Evolutionary conservation across 2,888 invertebrate species (phyloP).

Genomic region (Oligia latruncula): DNA sequence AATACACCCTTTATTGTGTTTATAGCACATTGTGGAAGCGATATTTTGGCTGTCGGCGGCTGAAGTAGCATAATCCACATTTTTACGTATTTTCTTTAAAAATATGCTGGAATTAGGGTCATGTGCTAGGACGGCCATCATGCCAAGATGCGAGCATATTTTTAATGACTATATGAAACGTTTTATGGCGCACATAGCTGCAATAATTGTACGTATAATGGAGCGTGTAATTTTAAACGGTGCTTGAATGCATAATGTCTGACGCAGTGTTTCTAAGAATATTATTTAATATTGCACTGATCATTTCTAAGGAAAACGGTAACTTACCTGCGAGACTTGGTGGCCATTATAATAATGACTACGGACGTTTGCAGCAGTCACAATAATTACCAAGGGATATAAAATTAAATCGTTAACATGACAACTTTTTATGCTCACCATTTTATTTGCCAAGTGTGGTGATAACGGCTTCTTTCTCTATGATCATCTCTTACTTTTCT

Average conservation of each 20-base stretch:
- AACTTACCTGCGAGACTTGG: slow-evolving; percentile 14
- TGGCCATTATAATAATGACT: slow-evolving; percentile 10
- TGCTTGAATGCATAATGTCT: slow-evolving; percentile 12
- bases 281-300: slow-evolving; percentile 7
- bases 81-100: slow-evolving; percentile 34
- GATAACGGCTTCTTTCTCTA: not conserved
- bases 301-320: slow-evolving; percentile 27
- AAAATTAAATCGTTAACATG: not conserved
- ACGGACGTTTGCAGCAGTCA: not conserved
- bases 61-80: slow-evolving; percentile 60
- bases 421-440: not conserved
- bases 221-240: slow-evolving; percentile 34
- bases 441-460: not conserved
- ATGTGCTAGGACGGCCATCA: slow-evolving; percentile 14
- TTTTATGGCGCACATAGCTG: slow-evolving; percentile 43
- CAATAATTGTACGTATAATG: slow-evolving; percentile 33
- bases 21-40: slow-evolving; percentile 51
- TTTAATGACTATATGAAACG: slow-evolving; percentile 47
- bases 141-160: slow-evolving; percentile 32
- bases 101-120: slow-evolving; percentile 31
- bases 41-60: slow-evolving; percentile 54
- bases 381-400: not conserved
- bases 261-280: slow-evolving; percentile 25
- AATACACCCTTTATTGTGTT: slow-evolving; percentile 61
- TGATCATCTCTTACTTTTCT: not conserved